Conservation (phyloP, 2,888 invertebrate genomes). For the Archips crataeganus region DNA sequence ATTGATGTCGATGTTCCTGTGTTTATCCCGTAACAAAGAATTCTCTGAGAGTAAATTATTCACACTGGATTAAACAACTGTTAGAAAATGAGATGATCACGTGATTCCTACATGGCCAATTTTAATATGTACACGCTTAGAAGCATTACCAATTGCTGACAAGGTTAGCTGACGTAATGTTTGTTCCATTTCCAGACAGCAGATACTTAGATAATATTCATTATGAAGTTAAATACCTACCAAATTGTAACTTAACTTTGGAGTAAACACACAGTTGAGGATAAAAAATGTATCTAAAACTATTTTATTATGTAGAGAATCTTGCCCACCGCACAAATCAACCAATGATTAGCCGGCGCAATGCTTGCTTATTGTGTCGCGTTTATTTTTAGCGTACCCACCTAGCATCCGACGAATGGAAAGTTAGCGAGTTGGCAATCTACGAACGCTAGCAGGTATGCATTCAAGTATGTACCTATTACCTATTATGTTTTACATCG, state of each 20-base stretch:
- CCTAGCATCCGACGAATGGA: conserved; percentile 73
- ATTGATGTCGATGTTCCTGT: neutral
- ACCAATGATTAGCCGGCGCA: conserved; percentile 67
- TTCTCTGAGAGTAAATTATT: neutral
- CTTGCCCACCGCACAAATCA: conserved; percentile 53
- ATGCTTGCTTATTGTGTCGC: conserved; percentile 63
- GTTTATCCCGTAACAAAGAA: conserved; percentile 7
- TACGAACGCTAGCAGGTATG: conserved; percentile 56
- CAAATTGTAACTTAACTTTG: conserved; percentile 10
- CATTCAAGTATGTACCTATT: conserved; percentile 45
- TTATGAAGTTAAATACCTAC: conserved; percentile 12
- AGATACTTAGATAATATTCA: conserved; percentile 45
- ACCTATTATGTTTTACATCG: conserved; percentile 39
- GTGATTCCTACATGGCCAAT: conserved; percentile 59
- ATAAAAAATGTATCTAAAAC: neutral
- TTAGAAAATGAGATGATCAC: conserved; percentile 65
- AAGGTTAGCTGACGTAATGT: conserved; percentile 60
- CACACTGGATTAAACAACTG: neutral
- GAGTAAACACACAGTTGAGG: neutral
- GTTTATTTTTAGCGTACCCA: conserved; percentile 76
- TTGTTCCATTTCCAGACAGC: conserved; percentile 53
- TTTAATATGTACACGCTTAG: conserved; percentile 48
- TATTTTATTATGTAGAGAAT: conserved; percentile 31
- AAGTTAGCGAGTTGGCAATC: conserved; percentile 79
- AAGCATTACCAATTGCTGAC: conserved; percentile 57